These are phyloP conservation scores for human DNA, from an alignment of 2,113 vertebrate species.

Conservation along the genomic window DNA sequence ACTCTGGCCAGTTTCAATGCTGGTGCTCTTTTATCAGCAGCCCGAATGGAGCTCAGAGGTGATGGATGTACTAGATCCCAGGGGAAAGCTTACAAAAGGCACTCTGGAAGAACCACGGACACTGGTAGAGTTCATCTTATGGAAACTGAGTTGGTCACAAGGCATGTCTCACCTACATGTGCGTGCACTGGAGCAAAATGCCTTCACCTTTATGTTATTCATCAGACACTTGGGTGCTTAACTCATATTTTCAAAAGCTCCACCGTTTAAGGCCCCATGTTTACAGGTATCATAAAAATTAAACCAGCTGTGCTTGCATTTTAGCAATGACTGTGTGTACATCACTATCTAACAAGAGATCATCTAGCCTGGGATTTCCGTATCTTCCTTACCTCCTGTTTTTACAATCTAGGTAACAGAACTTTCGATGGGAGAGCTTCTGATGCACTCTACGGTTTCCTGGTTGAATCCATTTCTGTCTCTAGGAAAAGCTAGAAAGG, in stretches of 20 bases:
- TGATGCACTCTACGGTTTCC: constrained; percentile 94
- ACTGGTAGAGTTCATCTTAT: background rate
- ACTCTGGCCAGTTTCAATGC: background rate
- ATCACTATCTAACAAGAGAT: background rate
- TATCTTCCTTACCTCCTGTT: background rate
- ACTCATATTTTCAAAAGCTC: background rate
- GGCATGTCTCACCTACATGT: background rate
- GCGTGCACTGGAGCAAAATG: background rate
- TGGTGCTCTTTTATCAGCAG: constrained; percentile 32
- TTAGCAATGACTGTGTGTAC: background rate
- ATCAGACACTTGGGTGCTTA: background rate
- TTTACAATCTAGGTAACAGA: constrained; percentile 91
- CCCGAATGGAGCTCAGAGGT: background rate
- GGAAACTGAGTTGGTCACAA: background rate
- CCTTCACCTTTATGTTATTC: background rate
- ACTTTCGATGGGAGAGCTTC: constrained; percentile 98
- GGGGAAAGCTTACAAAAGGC: background rate
- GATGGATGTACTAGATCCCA: background rate
- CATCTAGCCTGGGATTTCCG: rapidly evolving
- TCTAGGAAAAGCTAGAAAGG: constrained; percentile 94
- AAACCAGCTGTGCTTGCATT: background rate
- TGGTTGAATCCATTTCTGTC: constrained; percentile 97
- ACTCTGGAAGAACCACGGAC: background rate
- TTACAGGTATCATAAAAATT: background rate
- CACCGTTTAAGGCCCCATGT: background rate